A percentile compares a stretch with the other conserved stretches of the same genome.
Conservation (phyloP, 2,888 invertebrate species). For the Sphaerophoria taeniata region DNA sequence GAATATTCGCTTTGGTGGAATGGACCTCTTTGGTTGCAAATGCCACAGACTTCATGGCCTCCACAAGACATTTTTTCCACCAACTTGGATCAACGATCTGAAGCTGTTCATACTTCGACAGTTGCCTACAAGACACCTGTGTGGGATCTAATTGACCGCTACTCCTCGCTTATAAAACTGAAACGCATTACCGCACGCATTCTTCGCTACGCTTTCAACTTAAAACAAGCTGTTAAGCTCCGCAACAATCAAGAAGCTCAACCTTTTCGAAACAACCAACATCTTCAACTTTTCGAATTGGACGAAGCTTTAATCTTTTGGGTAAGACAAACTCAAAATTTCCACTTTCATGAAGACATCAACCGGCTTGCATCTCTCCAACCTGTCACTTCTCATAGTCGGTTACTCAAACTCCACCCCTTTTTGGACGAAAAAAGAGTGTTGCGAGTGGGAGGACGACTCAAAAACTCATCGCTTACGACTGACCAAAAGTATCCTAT, state of each 20-base stretch:
- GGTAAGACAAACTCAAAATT: slow-evolving; percentile 19
- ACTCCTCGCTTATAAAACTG: slow-evolving; percentile 1
- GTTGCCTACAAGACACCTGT: too few relatives aligned
- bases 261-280: not conserved
- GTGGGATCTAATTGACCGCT: slow-evolving; percentile 16
- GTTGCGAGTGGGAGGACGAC: slow-evolving; percentile 33
- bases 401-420: not conserved
- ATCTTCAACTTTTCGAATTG: not conserved
- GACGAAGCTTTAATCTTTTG: not conserved
- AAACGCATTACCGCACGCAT: slow-evolving; percentile 28
- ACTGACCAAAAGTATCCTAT: slow-evolving; percentile 39
- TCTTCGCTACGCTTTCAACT: slow-evolving; percentile 4
- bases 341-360: not conserved
- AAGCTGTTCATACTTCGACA: not conserved
- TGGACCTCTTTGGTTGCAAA: slow-evolving; percentile 1
- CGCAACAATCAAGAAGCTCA: not conserved
- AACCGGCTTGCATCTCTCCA: not conserved
- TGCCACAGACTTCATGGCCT: slow-evolving; percentile 4
- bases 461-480: slow-evolving; percentile 3
- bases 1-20: not conserved
- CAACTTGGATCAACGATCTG: slow-evolving; percentile 1
- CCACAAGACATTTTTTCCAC: slow-evolving; percentile 1
- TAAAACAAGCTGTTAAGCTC: not conserved
- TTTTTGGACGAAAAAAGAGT: slow-evolving; percentile 4
- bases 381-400: not conserved